phyloP scores from a whole-genome alignment of 2,797 vertebrate genomes.

The Pitangus sulphuratus region DNA sequence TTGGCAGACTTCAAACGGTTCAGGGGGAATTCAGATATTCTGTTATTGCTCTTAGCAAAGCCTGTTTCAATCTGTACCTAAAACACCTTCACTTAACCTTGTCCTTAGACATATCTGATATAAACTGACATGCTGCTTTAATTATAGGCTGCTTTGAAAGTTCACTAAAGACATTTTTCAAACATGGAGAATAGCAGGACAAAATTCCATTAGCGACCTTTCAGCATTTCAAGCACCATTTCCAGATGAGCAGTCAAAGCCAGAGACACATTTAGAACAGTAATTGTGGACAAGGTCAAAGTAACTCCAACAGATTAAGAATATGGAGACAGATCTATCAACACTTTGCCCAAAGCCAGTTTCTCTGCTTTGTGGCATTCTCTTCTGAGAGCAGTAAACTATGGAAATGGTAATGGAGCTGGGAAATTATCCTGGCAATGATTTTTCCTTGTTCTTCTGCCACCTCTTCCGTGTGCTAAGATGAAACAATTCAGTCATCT shows the following conservation, averaged over 20 bases:
- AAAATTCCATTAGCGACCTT: constrained; percentile 39
- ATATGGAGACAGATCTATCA: background rate
- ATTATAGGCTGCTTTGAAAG: background rate
- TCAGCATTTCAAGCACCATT: background rate
- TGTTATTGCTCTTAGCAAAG: background rate
- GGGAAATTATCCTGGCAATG: background rate
- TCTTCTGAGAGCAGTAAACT: background rate
- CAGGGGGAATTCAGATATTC: background rate
- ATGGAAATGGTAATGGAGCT: background rate
- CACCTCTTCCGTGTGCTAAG: background rate
- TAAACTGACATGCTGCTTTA: background rate
- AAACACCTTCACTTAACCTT: background rate
- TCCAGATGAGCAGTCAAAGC: constrained; percentile 20
- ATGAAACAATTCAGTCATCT: background rate
- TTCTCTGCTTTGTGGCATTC: background rate
- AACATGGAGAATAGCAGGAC: background rate
- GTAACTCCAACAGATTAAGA: background rate
- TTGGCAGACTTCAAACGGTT: background rate
- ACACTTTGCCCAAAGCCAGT: background rate
- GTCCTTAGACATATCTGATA: background rate
- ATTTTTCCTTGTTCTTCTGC: background rate
- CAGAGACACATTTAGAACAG: constrained; percentile 16
- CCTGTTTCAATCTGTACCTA: background rate
- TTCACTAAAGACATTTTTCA: constrained; percentile 13
- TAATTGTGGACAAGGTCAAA: background rate